These are phyloP conservation scores for Onchidella celtica DNA, from an alignment of 2,888 invertebrate species.

Conservation along the genomic window DNA sequence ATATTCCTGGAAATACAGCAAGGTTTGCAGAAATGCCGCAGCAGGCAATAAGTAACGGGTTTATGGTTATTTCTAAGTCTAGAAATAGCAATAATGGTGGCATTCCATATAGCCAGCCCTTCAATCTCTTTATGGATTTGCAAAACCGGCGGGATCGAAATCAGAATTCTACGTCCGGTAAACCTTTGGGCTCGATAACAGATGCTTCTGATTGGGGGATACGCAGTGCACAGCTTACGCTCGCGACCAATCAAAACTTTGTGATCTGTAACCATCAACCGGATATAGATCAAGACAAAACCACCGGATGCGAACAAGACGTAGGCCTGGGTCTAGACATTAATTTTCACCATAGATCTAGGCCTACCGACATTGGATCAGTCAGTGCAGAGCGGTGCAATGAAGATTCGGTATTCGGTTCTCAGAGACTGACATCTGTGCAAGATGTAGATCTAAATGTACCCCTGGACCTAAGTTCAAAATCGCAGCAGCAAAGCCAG, in stretches of 20 bases:
- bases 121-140: slow-evolving; percentile 11
- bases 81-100: neutral
- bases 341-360: too few relatives aligned
- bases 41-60: slow-evolving; percentile 28
- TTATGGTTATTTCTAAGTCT: slow-evolving; percentile 22
- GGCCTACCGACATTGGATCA: too few relatives aligned
- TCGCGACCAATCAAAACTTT: neutral
- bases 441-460: too few relatives aligned
- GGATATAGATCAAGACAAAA: neutral
- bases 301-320: too few relatives aligned
- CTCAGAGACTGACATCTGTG: too few relatives aligned
- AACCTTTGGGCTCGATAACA: neutral
- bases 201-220: neutral
- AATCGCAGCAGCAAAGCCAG: neutral
- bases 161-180: slow-evolving; percentile 27
- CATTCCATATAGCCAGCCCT: neutral
- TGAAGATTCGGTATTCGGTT: too few relatives aligned
- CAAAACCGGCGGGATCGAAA: slow-evolving; percentile 28
- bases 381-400: too few relatives aligned
- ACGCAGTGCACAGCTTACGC: neutral
- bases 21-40: slow-evolving; percentile 38
- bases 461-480: too few relatives aligned
- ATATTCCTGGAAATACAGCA: slow-evolving; percentile 26
- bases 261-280: neutral
- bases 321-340: too few relatives aligned